Conservation (phyloP, 2,113 vertebrate genomes). For the Channa maculata region DNA sequence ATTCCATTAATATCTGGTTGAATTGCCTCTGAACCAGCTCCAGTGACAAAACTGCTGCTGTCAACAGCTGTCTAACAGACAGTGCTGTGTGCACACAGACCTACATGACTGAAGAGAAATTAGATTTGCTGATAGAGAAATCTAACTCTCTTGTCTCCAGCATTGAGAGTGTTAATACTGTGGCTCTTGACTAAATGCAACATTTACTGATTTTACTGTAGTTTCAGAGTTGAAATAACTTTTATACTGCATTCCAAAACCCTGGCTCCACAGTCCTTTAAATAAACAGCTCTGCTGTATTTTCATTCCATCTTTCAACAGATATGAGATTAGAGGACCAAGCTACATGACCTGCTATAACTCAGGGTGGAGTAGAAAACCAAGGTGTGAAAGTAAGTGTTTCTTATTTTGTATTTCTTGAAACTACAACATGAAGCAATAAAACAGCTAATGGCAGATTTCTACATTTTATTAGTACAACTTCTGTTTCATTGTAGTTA, state of each 20-base stretch:
- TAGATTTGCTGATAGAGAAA: background rate
- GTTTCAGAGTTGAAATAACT: background rate
- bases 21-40: background rate
- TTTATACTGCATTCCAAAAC: background rate
- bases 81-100: background rate
- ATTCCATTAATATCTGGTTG: background rate
- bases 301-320: slow-evolving; percentile 35
- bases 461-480: too few species aligned
- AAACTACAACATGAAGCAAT: background rate
- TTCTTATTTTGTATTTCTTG: background rate
- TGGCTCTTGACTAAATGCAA: background rate
- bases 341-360: slow-evolving; percentile 55
- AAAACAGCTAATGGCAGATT: background rate
- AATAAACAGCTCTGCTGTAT: slow-evolving; percentile 9
- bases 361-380: slow-evolving; percentile 51
- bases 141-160: background rate
- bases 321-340: slow-evolving; percentile 59
- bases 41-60: too few species aligned
- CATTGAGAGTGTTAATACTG: background rate
- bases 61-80: background rate
- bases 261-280: background rate
- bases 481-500: too few species aligned
- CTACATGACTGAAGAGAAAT: background rate
- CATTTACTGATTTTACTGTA: slow-evolving; percentile 1
- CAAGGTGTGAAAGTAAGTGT: slow-evolving; percentile 65